A percentile compares a stretch with the other conserved stretches of the same genome.
Evolutionary conservation across 2,797 vertebrate genomes (phyloP).

Genomic region (Aeoliscus strigatus): DNA sequence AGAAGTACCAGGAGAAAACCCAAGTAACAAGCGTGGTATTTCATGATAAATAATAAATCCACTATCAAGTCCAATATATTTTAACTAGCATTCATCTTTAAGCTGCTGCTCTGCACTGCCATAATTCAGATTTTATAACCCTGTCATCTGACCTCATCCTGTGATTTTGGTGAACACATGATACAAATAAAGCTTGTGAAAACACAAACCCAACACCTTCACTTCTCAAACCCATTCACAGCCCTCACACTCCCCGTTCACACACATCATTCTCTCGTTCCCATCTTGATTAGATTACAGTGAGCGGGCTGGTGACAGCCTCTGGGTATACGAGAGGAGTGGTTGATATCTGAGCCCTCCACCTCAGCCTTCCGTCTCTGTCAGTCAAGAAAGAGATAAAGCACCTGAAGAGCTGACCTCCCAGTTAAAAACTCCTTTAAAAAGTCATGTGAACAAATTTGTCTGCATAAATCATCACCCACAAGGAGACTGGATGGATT

Average conservation of each 20-base stretch:
- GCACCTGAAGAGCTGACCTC: conserved; percentile 62
- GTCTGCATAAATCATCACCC: conserved; percentile 43
- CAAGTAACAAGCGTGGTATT: no score
- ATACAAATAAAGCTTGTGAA: no score
- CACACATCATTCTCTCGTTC: conserved; percentile 40
- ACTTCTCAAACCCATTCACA: conserved; percentile 6
- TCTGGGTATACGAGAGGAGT: conserved; percentile 69
- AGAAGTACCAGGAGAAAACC: no score
- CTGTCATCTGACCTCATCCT: no score
- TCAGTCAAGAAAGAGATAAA: conserved; percentile 66
- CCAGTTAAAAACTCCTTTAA: conserved; percentile 41
- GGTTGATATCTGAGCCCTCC: conserved; percentile 72
- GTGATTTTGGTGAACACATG: no score
- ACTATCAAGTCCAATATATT: no score
- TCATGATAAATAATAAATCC: no score
- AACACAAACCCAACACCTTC: conserved; percentile 15
- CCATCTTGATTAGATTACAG: conserved; percentile 78
- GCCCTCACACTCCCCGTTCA: conserved; percentile 9
- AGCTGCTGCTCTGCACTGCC: no score
- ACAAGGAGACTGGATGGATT: conserved; percentile 21
- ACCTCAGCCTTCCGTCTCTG: conserved; percentile 51
- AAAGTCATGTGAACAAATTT: conserved; percentile 56
- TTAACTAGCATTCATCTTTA: no score
- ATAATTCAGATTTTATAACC: no score
- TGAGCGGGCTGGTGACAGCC: conserved; percentile 74